These are phyloP conservation scores for Scaptodrosophila latifasciaeformis DNA, from an alignment of 2,888 invertebrate genomes.

Conservation along the genomic window DNA sequence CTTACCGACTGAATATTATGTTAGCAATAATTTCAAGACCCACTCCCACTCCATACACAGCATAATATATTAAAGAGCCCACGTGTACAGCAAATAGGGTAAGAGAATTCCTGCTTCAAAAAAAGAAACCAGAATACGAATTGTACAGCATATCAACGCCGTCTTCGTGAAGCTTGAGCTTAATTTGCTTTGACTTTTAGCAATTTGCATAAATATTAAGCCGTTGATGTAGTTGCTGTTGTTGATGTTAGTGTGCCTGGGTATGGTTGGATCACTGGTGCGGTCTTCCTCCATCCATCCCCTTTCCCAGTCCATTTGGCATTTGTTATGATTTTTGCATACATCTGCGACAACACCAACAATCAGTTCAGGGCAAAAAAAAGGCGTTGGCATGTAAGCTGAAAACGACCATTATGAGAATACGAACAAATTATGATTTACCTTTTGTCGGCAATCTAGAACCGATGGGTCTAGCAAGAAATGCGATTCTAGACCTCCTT, in stretches of 20 bases:
- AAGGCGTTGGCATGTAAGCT: constrained; percentile 24
- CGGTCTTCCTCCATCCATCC: constrained; percentile 1
- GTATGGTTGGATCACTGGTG: not conserved
- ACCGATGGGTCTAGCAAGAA: no score
- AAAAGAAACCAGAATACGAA: constrained; percentile 8
- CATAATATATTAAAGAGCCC: no score
- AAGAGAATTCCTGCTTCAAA: no score
- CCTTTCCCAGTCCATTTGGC: no score
- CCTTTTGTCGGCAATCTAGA: not conserved
- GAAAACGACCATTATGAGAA: constrained; percentile 17
- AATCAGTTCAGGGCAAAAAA: constrained; percentile 32
- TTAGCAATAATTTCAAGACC: no score
- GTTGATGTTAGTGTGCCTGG: constrained; percentile 5
- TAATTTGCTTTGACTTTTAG: constrained; percentile 69
- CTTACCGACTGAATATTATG: no score
- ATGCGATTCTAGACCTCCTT: no score
- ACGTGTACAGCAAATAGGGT: no score
- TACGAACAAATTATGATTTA: constrained; percentile 52
- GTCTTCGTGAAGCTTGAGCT: constrained; percentile 59
- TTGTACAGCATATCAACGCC: constrained; percentile 49
- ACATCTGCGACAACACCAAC: constrained; percentile 48
- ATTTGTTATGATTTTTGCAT: constrained; percentile 50
- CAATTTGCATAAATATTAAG: constrained; percentile 68
- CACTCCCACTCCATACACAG: no score
- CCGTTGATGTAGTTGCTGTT: constrained; percentile 22